Conservation (phyloP, 1,140 invertebrate genomes). For the Cotesia typhae region DNA sequence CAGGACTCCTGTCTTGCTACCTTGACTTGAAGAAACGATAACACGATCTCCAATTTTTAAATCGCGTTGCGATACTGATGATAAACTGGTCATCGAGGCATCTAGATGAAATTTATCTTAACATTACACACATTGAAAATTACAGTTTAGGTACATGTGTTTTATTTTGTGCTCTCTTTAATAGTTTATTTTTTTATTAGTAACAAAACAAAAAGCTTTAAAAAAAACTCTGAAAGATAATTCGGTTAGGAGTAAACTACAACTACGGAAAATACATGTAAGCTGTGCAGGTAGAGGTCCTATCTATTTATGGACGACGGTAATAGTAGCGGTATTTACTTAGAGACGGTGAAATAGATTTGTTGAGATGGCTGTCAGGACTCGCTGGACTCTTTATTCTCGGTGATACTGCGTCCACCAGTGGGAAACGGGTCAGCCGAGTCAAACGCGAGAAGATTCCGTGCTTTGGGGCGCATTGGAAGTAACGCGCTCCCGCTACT, state of each 20-base stretch:
- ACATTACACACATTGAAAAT: too few species aligned
- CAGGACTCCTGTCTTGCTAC: constrained; percentile 88
- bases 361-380: constrained; percentile 52
- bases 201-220: not conserved
- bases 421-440: constrained; percentile 80
- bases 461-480: constrained; percentile 92
- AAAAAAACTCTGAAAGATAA: not conserved
- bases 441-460: constrained; percentile 94
- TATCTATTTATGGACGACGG: constrained; percentile 42
- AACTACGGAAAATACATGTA: constrained; percentile 4
- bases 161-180: constrained; percentile 13
- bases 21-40: constrained; percentile 85
- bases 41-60: constrained; percentile 89
- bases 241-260: not conserved
- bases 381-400: constrained; percentile 62
- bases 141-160: too few species aligned
- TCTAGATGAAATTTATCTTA: constrained; percentile 59
- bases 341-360: constrained; percentile 58
- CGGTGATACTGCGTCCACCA: constrained; percentile 58
- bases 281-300: constrained; percentile 25
- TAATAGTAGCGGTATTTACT: constrained; percentile 58
- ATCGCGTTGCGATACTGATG: constrained; percentile 67
- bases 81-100: constrained; percentile 71
- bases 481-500: constrained; percentile 89
- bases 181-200: constrained; percentile 1